Conservation (phyloP, 2,113 vertebrate species). For the Antechinus stuartii region DNA sequence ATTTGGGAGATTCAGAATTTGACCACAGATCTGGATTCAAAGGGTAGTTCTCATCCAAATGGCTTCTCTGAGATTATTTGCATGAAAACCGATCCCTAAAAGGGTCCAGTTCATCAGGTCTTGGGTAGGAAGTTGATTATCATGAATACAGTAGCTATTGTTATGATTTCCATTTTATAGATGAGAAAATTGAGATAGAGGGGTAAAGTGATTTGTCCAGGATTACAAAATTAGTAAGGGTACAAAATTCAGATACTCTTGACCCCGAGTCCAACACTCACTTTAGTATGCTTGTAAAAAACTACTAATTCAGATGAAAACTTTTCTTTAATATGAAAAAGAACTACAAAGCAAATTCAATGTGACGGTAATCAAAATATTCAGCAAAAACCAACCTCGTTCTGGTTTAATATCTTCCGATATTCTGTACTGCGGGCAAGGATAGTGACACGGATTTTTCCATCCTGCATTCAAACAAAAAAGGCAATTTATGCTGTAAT, state of each 20-base stretch:
- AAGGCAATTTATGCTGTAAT: constrained; percentile 19
- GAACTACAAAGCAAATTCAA: constrained; percentile 34
- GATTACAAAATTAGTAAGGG: neutral
- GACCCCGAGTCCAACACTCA: neutral
- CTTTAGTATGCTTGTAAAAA: neutral
- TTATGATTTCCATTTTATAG: too few relatives aligned
- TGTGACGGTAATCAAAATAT: neutral
- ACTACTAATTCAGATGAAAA: constrained; percentile 25
- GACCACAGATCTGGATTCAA: neutral
- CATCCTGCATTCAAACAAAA: constrained; percentile 86
- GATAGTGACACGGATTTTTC: constrained; percentile 95
- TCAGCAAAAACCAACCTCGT: constrained; percentile 87
- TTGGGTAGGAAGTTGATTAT: too few relatives aligned
- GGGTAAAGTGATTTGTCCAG: neutral
- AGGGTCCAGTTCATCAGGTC: neutral
- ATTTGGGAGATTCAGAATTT: neutral
- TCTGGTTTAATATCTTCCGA: constrained; percentile 95
- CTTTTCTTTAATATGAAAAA: neutral
- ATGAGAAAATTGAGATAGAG: neutral
- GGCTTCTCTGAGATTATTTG: neutral
- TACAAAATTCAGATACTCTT: neutral
- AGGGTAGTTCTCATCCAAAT: neutral
- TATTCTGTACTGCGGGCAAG: constrained; percentile 96
- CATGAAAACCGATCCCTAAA: neutral
- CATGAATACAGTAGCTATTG: too few relatives aligned